Base-by-base conservation (phyloP, 2,797 vertebrate species). In the Dryobates pubescens region DNA sequence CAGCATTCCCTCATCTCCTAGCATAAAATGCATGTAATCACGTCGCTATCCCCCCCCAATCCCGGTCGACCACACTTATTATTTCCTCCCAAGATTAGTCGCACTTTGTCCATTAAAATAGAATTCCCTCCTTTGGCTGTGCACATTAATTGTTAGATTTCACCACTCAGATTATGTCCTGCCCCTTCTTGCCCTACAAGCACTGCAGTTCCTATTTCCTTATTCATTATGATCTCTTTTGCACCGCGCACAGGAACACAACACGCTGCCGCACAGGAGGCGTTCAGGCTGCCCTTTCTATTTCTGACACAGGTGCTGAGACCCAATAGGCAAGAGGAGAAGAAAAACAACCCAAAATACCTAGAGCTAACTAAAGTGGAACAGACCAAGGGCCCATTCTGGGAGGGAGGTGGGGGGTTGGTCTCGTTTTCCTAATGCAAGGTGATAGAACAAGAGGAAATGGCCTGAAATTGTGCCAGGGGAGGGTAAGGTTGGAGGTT, bases 21-120 rank as follows among this genome's bases (percentile, higher is more conserved):
- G 9, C 83, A 88, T 83, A 87, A 93, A 92, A 91, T 15, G 11
- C 71, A 89, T 51, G 51, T 84, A 90, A 94, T 90, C 83, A 91
- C 8, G 45, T 16, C 90, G 87, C 92, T 62, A 43, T 43, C 34
- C 54, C 12, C 12, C 88, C 34, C 54, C 80, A 61, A 36, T 36
- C 80, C 61, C 45, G 45, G 75, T 54, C 90, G 95, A 84, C 75
- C 80, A 79, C 72, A 64, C 47, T 92, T 86, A 58, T 19, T 82
- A 94, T 64, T 92, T 89, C 61, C 61, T 67, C 67, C 75, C 86
- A 91, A 91, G 73, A 92, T 92, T 75, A 86, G 59, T 43, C 32
- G 7, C 77, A 92, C 61, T 91, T 74, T 74, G 72, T 64, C 61
- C 30, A 4, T 77, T 80, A 62, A 88, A 95, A 89, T 73, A 47